Conservation (phyloP, 2,113 vertebrate species). For the Irena cyanogastra region DNA sequence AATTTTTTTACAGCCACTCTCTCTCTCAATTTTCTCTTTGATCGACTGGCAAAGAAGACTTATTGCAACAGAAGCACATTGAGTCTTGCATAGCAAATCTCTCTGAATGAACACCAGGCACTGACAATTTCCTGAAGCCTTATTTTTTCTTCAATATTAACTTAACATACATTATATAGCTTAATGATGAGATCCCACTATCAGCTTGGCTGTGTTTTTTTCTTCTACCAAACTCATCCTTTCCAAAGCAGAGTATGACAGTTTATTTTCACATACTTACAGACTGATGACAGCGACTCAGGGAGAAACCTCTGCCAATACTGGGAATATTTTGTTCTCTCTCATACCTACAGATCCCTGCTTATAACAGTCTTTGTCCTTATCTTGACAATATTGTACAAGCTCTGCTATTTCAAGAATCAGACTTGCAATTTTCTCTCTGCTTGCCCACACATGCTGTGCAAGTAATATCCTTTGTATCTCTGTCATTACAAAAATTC, state of each 20-base stretch:
- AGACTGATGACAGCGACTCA: not conserved
- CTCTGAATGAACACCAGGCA: not conserved
- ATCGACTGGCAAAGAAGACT: not conserved
- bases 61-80: not conserved
- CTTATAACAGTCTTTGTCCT: not conserved
- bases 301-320: not conserved
- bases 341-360: not conserved
- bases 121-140: not conserved
- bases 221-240: not conserved
- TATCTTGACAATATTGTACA: not conserved
- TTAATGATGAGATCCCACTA: not conserved
- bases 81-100: not conserved
- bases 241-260: not conserved
- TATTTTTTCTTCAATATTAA: not conserved
- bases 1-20: not conserved
- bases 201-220: not conserved
- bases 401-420: not conserved
- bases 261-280: not conserved
- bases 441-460: not conserved
- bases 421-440: not conserved
- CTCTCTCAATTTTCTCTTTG: not conserved
- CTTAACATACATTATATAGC: not conserved
- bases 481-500: not conserved
- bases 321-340: not conserved
- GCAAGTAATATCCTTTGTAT: not conserved